phyloP scores from a whole-genome alignment of 2,113 vertebrate species.

The Marmota monax region DNA sequence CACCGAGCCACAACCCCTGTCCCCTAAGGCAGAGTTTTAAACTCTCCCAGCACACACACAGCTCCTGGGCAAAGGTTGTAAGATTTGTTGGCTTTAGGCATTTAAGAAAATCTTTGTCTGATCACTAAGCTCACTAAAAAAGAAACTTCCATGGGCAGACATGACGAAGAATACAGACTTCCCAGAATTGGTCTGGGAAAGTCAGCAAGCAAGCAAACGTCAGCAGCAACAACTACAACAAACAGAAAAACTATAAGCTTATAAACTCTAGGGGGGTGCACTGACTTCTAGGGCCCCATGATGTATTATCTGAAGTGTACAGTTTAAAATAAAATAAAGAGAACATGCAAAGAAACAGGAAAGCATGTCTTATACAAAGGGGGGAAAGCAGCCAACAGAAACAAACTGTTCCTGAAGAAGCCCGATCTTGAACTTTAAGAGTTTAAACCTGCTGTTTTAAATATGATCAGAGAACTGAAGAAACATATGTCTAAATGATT shows the following conservation, averaged over 20 bases:
- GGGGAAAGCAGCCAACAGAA: not conserved
- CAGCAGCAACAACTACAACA: not conserved
- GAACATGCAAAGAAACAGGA: not conserved
- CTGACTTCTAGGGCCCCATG: not conserved
- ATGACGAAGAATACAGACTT: not conserved
- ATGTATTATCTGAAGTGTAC: not conserved
- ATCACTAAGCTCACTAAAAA: not conserved
- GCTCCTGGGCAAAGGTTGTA: not conserved
- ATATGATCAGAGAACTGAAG: not conserved
- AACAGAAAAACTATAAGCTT: not conserved
- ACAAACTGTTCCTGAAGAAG: not conserved
- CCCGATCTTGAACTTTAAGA: not conserved
- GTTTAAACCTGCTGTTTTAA: not conserved
- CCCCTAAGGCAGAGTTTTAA: not conserved
- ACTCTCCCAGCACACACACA: not conserved
- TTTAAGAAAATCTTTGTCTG: conserved; percentile 37
- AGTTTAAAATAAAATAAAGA: not conserved
- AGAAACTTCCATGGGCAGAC: not conserved
- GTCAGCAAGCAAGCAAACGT: not conserved
- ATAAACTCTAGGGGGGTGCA: not conserved
- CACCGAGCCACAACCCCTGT: no score
- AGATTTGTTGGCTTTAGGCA: not conserved
- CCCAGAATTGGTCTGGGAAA: not conserved
- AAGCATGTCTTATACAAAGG: no score
- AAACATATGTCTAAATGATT: not conserved